Conservation (phyloP, 2,113 vertebrate species). For the Connochaetes taurinus region DNA sequence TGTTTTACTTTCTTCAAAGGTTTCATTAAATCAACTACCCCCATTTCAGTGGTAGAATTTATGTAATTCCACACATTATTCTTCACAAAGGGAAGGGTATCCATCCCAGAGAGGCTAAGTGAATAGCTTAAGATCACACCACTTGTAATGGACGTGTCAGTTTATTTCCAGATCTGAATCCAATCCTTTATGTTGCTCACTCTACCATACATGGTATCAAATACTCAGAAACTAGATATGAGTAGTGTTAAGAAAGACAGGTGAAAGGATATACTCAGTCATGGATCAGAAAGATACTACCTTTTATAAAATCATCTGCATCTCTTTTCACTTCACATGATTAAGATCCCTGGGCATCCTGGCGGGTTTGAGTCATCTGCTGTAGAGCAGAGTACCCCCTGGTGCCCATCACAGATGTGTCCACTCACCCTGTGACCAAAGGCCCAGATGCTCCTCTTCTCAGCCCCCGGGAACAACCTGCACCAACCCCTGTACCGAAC, state of each 20-base stretch:
- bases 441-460: neutral
- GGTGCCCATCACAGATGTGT: neutral
- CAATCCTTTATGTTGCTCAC: neutral
- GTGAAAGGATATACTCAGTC: neutral
- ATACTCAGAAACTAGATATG: neutral
- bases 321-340: neutral
- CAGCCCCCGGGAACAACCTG: neutral
- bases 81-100: neutral
- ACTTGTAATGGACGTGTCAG: neutral
- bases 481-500: no score
- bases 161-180: neutral
- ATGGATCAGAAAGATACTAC: neutral
- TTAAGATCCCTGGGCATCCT: neutral
- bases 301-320: neutral
- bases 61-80: neutral
- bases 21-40: neutral
- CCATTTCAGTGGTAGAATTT: neutral
- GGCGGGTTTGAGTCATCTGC: neutral
- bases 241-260: neutral
- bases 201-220: neutral
- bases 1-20: neutral
- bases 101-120: neutral
- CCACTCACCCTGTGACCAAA: rapidly evolving
- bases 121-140: neutral
- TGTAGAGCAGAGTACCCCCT: rapidly evolving